phyloP scores from a whole-genome alignment of 2,797 vertebrate genomes.

The Euthynnus affinis region DNA sequence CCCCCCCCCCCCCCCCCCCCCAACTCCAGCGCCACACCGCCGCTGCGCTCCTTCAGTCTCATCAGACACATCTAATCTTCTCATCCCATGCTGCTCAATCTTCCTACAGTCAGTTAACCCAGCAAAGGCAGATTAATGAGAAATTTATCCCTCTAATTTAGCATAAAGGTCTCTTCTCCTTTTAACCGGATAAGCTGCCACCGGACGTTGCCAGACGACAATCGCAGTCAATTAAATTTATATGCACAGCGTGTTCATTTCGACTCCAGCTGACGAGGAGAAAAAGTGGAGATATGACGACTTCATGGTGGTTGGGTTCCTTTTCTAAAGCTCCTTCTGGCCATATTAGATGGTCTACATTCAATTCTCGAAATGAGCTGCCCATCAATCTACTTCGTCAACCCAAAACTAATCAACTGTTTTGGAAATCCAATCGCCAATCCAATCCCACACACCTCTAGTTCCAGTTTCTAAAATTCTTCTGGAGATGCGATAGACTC shows the following conservation, averaged over 20 bases:
- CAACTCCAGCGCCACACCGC: neutral
- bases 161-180: constrained; percentile 58
- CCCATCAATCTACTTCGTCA: neutral
- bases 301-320: neutral
- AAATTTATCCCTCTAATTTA: constrained; percentile 75
- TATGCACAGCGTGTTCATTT: constrained; percentile 12
- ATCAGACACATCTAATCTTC: constrained; percentile 66
- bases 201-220: constrained; percentile 38
- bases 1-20: no score
- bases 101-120: constrained; percentile 67
- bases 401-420: neutral
- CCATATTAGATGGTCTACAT: neutral
- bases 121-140: constrained; percentile 71
- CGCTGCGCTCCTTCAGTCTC: constrained; percentile 20
- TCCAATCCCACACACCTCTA: neutral
- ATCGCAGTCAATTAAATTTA: constrained; percentile 53
- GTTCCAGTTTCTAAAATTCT: neutral
- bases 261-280: neutral
- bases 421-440: neutral
- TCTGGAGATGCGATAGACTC: neutral
- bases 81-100: constrained; percentile 63
- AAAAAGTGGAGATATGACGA: no score
- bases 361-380: neutral
- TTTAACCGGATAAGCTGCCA: constrained; percentile 55
- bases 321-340: neutral